Base-by-base conservation (phyloP, 1,140 invertebrate genomes). In the Drosophila guanche region DNA sequence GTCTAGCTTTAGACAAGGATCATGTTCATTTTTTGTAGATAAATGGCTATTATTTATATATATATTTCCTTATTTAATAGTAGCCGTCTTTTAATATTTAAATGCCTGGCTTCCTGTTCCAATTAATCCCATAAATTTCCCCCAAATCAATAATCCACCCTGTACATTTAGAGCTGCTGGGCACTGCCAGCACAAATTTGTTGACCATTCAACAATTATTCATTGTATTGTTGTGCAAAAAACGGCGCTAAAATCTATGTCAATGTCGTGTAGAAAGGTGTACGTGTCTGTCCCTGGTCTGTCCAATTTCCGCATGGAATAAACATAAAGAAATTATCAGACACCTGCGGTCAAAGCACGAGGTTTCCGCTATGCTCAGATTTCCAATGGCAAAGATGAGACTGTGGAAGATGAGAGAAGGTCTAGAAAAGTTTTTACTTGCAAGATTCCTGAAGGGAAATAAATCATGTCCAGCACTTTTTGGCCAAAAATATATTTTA, bases 191-290 rank as follows among this genome's bases (percentile, higher is more conserved):
- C 3, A 37, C 10, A 12, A 12, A 12, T 4, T 37, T 12, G 33
- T 12, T 37, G 33, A 12, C 33, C 33, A 37, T 37, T 37, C 33
- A 4, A 37, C 33, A 37, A 37, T 37, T 37, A 12, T 37, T 37
- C 33, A 37, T 12, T 12, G 25, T 27, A 5, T 37, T 37, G 40
- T 40, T 37, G 40, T 40, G 61, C 25, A 67, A 48, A 60, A 48
- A 60, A 8, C 16, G 14, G 41, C 46, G 42, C 20, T 45, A 27
- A 84, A 79, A 85, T 86, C 76, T 76, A 86, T 85, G 80, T 85
- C 80, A 85, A 85, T 79, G 80, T 85, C 81, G 69, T 33, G 57
- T 52, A 50, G 52, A 50, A 68, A 68, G 50, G 33, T 55, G 46
- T 54, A 65, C 22, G 22, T 53, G 41, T 29, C 63, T 20, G 16